phyloP scores from a whole-genome alignment of 1,140 invertebrate species.

The Mycetomoellerius zeteki region DNA sequence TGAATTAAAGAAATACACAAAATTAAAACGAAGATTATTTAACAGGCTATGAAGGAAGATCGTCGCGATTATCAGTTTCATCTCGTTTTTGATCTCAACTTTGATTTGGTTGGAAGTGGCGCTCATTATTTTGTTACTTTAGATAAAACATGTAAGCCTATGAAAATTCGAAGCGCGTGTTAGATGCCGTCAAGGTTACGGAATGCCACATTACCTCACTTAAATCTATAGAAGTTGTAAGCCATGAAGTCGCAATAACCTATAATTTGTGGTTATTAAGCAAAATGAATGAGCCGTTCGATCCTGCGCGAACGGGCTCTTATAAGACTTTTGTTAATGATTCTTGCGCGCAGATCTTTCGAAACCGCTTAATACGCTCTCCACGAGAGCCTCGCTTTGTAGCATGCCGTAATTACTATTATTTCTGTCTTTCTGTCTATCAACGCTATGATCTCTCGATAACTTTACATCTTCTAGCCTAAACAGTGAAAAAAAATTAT shows the following conservation, averaged over 20 bases:
- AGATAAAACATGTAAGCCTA: not conserved
- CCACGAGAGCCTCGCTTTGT: slow-evolving; percentile 27
- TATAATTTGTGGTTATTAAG: slow-evolving; percentile 84
- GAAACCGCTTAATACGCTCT: slow-evolving; percentile 60
- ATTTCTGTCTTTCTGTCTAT: slow-evolving; percentile 59
- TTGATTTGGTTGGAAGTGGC: not conserved
- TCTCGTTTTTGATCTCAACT: not conserved
- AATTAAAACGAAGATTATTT: not conserved
- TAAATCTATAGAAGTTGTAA: slow-evolving; percentile 78
- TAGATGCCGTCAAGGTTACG: slow-evolving; percentile 74
- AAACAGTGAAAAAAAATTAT: not conserved
- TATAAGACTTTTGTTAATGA: slow-evolving; percentile 79
- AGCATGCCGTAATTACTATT: slow-evolving; percentile 38
- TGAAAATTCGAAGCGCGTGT: slow-evolving; percentile 48
- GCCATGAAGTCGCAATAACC: slow-evolving; percentile 79
- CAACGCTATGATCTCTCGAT: slow-evolving; percentile 66
- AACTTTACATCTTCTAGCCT: slow-evolving; percentile 17
- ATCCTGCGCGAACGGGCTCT: slow-evolving; percentile 80
- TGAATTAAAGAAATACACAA: not conserved
- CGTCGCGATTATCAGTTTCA: not conserved
- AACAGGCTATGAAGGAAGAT: not conserved
- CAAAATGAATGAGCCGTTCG: slow-evolving; percentile 78
- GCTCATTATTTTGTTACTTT: slow-evolving; percentile 15
- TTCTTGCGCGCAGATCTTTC: slow-evolving; percentile 53
- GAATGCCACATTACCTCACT: slow-evolving; percentile 69